phyloP scores from a whole-genome alignment of 2,113 vertebrate genomes.

The Cavia aperea region DNA sequence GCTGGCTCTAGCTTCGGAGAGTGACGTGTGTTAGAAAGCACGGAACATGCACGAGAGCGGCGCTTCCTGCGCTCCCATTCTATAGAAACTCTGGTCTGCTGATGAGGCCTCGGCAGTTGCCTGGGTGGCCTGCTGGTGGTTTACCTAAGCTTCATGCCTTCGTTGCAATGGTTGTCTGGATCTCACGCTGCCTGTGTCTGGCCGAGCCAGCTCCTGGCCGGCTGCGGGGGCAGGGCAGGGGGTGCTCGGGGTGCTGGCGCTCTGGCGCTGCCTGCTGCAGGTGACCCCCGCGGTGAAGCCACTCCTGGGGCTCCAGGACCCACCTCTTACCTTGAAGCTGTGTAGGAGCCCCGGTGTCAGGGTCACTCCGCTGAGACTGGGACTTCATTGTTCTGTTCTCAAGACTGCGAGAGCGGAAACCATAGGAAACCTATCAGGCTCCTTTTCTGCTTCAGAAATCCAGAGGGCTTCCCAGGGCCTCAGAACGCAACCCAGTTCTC shows the following conservation, averaged over 20 bases:
- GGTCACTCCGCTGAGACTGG: too few species aligned
- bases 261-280: too few species aligned
- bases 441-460: slow-evolving; percentile 11
- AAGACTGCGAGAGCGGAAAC: slow-evolving; percentile 41
- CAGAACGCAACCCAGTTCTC: too few species aligned
- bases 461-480: background rate
- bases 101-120: background rate
- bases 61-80: background rate
- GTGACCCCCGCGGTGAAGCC: too few species aligned
- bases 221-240: too few species aligned
- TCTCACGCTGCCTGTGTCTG: background rate
- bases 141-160: background rate
- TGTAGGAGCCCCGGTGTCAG: too few species aligned
- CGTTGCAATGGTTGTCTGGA: background rate
- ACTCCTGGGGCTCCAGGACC: background rate
- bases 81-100: background rate
- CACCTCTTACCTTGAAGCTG: background rate
- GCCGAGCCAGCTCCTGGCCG: background rate
- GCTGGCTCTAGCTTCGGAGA: slow-evolving; percentile 2
- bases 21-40: background rate
- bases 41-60: background rate
- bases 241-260: too few species aligned
- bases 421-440: background rate
- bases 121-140: background rate
- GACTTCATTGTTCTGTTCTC: background rate